Base-by-base conservation (phyloP, 2,113 vertebrate species). In the Petromus typicus region DNA sequence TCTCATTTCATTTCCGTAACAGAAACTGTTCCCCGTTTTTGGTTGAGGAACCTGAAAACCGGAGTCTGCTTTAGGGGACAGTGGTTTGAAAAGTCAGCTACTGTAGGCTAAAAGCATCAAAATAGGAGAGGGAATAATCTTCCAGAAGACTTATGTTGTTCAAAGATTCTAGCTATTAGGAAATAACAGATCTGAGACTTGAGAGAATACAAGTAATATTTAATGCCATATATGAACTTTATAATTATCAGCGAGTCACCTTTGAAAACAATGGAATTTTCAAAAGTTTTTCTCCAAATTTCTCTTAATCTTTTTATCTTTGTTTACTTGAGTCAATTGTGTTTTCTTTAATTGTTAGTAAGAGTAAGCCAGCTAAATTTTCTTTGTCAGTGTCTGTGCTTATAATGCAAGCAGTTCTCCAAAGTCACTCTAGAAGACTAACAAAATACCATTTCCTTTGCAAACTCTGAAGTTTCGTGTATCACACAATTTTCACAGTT, bases 1-100 rank as follows among this genome's bases (percentile, higher is more conserved):
- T 86, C 63, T 69, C n/a, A 84, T 3, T 93, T 92, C 43, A 96
- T 79, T 89, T 82, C 89, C 3, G 14, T 45, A 64, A 89, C 22
- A 75, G 85, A 94, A 30, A 22, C 5, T 93, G 1, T 27, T 37
- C 9, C 63, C 22, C 6, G 45, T 40, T 73, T 90, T 90, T 51
- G 27, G 23, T 57, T 57, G 51, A 71, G 11, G 32, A 89, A 66
- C 51, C 18, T 59, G 25, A 61, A 87, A 87, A 12, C 7, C 51
- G 37, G 30, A 32, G 2, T 80, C 81, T 89, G 13, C 17, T 2
- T n/a, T 8, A 45, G 17, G n/a, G 20, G 22, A 76, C 12, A 91
- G 5, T 8, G 73, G 45, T 56, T 43, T 79, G 69, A 2, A 48
- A 56, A 86, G 7, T 64, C 9, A 59, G 0, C 34, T 54, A 18